Conservation (phyloP, 2,113 vertebrate species). For the Struthidea cinerea region DNA sequence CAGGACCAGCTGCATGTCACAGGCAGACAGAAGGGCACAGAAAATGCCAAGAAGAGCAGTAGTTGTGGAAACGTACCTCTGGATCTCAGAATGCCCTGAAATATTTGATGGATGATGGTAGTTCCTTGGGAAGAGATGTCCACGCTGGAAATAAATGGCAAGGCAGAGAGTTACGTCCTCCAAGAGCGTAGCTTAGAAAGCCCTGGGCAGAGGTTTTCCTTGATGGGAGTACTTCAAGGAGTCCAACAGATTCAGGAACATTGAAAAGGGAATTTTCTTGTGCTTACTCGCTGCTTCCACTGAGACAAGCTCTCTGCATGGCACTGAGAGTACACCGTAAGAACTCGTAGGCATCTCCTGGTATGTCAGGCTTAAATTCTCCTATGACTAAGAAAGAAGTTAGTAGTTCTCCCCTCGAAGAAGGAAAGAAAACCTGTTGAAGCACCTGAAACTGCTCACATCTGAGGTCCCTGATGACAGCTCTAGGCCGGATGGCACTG, state of each 20-base stretch:
- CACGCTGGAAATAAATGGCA: neutral
- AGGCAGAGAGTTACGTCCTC: neutral
- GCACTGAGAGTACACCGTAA: neutral
- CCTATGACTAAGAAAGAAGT: neutral
- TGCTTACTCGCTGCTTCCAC: neutral
- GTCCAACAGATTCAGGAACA: neutral
- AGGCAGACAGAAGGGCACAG: neutral
- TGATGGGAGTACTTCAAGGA: neutral
- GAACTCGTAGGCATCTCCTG: neutral
- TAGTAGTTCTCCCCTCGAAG: neutral
- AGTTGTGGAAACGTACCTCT: neutral
- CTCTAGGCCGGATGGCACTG: slow-evolving; percentile 81
- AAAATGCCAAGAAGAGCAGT: neutral
- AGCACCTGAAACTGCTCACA: slow-evolving; percentile 63
- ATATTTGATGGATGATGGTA: neutral
- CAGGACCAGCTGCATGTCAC: neutral
- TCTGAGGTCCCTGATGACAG: slow-evolving; percentile 83
- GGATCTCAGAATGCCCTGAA: neutral
- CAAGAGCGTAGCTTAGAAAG: neutral
- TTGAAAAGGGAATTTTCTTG: neutral
- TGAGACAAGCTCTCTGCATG: neutral
- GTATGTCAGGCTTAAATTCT: neutral
- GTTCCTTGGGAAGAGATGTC: neutral
- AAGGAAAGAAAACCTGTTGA: accelerated
- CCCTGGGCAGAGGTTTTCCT: neutral